Conservation (phyloP, 1,140 invertebrate genomes). For the Metopolophium dirhodum region DNA sequence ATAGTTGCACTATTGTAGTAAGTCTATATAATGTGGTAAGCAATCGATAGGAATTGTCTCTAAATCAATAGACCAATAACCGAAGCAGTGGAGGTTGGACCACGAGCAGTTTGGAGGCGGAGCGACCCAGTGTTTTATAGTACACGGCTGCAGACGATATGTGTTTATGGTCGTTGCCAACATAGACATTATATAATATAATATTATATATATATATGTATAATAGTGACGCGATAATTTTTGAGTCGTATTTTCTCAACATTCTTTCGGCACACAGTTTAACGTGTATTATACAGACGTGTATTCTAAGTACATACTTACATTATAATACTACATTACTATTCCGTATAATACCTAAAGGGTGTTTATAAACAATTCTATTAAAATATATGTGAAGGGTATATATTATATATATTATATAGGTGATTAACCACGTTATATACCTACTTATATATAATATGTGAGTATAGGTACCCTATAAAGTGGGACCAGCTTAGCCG, state of each 20-base stretch:
- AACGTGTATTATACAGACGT: background rate
- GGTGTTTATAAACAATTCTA: background rate
- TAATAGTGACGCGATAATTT: background rate
- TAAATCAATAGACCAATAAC: conserved; percentile 18
- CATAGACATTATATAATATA: background rate
- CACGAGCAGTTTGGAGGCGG: conserved; percentile 28
- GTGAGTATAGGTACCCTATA: background rate
- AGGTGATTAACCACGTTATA: background rate
- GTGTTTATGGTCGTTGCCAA: background rate
- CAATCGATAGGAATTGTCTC: background rate
- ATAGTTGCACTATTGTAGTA: background rate
- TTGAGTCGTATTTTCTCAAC: background rate
- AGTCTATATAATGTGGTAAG: background rate
- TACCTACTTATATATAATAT: background rate
- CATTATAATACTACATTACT: background rate
- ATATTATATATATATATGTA: background rate
- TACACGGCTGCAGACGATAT: background rate
- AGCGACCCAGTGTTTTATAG: conserved; percentile 17
- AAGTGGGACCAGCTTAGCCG: background rate
- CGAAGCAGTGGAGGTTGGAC: conserved; percentile 28
- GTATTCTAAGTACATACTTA: background rate
- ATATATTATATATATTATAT: background rate
- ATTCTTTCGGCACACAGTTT: background rate
- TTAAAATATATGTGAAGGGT: background rate
- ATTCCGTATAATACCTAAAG: background rate